Evolutionary conservation across 2,888 invertebrate species (phyloP), one percentile per base, ranked within the genome.

Genomic region (Habroteleia sp.): DNA sequence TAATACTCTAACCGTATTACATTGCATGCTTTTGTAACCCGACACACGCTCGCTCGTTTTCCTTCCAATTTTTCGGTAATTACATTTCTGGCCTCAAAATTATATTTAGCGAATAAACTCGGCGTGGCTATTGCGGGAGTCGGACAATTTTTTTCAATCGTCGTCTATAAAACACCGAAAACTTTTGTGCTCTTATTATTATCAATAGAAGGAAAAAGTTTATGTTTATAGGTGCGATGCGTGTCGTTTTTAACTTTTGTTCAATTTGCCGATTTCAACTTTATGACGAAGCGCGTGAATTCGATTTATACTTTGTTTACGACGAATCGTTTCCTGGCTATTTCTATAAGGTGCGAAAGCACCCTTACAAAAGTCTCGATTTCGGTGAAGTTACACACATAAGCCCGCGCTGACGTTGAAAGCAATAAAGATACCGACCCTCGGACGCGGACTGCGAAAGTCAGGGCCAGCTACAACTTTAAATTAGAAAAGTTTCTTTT

Each of bases 371-470:
- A 71, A 75, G 75, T 75, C 75, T 65, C 75, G 65, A 75, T 75
- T 69, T 54, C 60, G 46, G 48, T 39, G 8, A 50, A 74, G 62
- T 74, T 68, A 56, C 20, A 63, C 62, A 58, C 72, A 74, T 77
- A 76, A 76, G 79, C 78, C 77, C 80, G 82, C 81, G 80, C 81
- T 81, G 83, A 83, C 82, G 84, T 81, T 82, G 82, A 84, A 85
- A 83, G 87, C 87, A 86, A 87, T 87, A 85, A 85, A 87, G 85
- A 85, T 84, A 84, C 83, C 74, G 65, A 74, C 69, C 82, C 79
- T 74, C 60, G 71, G 68, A 68, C 56, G 46, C 27, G 56, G 58
- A 62, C 80, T 82, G 83, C 81, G 84, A 83, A 83, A 84, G 83
- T 84, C 84, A 81, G 83, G 80, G 76, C 69, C 73, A 54, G 79